phyloP scores from a whole-genome alignment of 2,797 vertebrate species.

The Labroides dimidiatus region DNA sequence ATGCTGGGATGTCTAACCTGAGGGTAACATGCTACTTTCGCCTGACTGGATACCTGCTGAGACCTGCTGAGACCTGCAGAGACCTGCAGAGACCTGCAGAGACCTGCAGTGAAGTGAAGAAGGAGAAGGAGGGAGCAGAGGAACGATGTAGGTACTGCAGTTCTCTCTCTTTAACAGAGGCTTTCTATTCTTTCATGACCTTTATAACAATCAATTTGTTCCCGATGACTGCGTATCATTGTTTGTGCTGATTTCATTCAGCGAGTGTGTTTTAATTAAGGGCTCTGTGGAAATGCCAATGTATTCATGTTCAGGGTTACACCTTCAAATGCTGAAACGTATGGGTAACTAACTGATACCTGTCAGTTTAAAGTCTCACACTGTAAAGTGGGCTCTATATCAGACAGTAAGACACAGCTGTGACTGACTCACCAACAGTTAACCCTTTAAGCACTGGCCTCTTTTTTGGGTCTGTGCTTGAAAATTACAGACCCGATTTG shows the following conservation, averaged over 20 bases:
- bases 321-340: too few species aligned
- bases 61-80: background rate
- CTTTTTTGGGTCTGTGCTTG: too few species aligned
- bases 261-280: background rate
- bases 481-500: too few species aligned
- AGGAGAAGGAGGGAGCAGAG: background rate
- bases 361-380: too few species aligned
- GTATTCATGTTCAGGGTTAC: background rate
- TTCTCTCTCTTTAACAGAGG: slow-evolving; percentile 29
- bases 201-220: background rate
- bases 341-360: too few species aligned
- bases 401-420: too few species aligned
- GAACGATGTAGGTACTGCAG: slow-evolving; percentile 2
- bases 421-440: too few species aligned
- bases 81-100: slow-evolving; percentile 16
- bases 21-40: slow-evolving; percentile 69
- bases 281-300: background rate
- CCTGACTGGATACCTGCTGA: slow-evolving; percentile 38
- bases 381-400: too few species aligned
- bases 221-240: background rate
- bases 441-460: too few species aligned
- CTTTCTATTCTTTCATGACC: background rate
- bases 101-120: slow-evolving; percentile 1
- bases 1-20: slow-evolving; percentile 71
- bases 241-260: background rate